A percentile compares a stretch with the other conserved stretches of the same genome.
These are phyloP conservation scores for Osmerus mordax DNA, from an alignment of 2,113 vertebrate species.

Conservation along the genomic window DNA sequence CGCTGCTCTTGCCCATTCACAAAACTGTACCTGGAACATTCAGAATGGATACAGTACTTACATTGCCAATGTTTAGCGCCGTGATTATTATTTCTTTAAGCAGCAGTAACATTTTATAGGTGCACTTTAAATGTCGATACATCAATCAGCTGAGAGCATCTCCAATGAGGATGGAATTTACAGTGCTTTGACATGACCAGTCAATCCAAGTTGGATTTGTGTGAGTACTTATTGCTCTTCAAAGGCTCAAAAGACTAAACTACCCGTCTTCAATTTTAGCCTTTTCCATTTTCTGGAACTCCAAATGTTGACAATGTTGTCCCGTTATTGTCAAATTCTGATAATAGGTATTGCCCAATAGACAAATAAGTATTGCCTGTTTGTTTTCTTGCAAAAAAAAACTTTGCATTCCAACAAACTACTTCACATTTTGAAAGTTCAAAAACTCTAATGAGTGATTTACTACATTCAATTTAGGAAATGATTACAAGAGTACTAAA, in stretches of 20 bases:
- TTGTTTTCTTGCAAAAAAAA: slow-evolving; percentile 1
- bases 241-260: slow-evolving; percentile 2
- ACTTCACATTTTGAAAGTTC: slow-evolving; percentile 47
- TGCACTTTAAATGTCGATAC: slow-evolving; percentile 38
- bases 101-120: slow-evolving; percentile 42
- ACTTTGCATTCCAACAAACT: neutral
- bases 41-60: slow-evolving; percentile 22
- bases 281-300: slow-evolving; percentile 6
- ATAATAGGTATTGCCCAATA: neutral
- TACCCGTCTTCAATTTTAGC: neutral
- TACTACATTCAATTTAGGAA: slow-evolving; percentile 45
- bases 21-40: neutral
- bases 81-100: slow-evolving; percentile 45
- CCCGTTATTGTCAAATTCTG: too few species aligned
- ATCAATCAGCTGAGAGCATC: slow-evolving; percentile 22
- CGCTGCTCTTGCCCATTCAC: too few species aligned
- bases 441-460: slow-evolving; percentile 13
- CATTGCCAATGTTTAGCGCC: neutral
- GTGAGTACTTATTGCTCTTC: slow-evolving; percentile 46
- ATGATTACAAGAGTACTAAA: slow-evolving; percentile 4
- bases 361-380: slow-evolving; percentile 7
- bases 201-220: slow-evolving; percentile 14
- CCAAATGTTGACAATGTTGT: neutral
- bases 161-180: slow-evolving; percentile 18
- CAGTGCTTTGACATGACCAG: slow-evolving; percentile 42